Evolutionary conservation across 2,113 vertebrate genomes (phyloP).

Genomic region (Chionodraco myersi): DNA sequence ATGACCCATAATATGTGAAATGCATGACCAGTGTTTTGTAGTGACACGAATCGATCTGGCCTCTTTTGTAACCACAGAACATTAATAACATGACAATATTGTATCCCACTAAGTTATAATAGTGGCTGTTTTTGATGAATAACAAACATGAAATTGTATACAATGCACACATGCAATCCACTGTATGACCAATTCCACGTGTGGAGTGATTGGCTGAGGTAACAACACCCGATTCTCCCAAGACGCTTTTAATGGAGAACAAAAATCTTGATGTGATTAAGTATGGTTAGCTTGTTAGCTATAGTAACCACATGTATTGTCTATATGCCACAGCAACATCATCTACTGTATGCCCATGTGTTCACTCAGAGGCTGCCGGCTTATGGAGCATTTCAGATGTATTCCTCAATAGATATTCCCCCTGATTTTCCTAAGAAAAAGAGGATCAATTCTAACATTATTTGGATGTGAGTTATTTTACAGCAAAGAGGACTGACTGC

Average conservation of each 20-base stretch:
- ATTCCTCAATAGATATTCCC: not conserved
- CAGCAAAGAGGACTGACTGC: not conserved
- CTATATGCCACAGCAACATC: no score
- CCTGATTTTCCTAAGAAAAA: not conserved
- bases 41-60: conserved; percentile 19
- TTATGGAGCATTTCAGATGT: not conserved
- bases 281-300: not conserved
- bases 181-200: not conserved
- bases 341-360: no score
- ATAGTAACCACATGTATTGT: no score
- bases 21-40: not conserved
- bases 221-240: conserved; percentile 3
- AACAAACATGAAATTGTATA: no score
- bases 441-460: no score
- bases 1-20: not conserved
- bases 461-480: no score
- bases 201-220: conserved; percentile 24
- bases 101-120: not conserved
- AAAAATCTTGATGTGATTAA: not conserved
- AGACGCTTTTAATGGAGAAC: not conserved
- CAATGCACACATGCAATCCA: not conserved
- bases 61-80: conserved; percentile 1
- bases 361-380: not conserved
- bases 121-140: not conserved
- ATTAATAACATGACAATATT: not conserved